Evolutionary conservation across 2,113 vertebrate species (phyloP).

Genomic region (Vulpes lagopus): DNA sequence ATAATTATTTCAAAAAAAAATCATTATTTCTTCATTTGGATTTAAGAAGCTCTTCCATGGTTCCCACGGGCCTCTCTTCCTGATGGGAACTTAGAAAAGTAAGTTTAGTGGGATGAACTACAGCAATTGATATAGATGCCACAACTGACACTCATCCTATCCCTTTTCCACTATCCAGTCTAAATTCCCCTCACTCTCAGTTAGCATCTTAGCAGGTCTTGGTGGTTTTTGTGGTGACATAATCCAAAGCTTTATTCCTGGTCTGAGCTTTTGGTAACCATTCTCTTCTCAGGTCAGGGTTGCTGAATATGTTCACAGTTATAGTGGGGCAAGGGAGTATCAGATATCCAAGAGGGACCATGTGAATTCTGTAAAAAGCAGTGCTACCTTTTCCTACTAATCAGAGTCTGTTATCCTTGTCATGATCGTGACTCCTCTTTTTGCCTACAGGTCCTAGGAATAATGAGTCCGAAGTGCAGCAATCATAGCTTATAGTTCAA

Average conservation of each 20-base stretch:
- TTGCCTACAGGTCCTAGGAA: not conserved
- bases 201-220: not conserved
- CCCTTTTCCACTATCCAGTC: not conserved
- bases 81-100: not conserved
- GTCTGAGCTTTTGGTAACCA: not conserved
- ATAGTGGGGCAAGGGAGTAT: not conserved
- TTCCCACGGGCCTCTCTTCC: not conserved
- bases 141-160: not conserved
- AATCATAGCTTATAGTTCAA: slow-evolving; percentile 3
- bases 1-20: not conserved
- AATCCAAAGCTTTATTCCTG: not conserved
- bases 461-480: not conserved
- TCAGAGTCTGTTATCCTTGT: not conserved
- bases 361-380: not conserved
- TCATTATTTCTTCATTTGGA: not conserved
- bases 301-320: not conserved
- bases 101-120: not conserved
- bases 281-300: not conserved
- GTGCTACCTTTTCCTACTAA: not conserved
- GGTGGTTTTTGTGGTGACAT: not conserved
- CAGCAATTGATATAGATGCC: not conserved
- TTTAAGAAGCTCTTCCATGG: not conserved
- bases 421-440: not conserved
- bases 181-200: not conserved
- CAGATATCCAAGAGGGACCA: not conserved